A percentile compares a stretch with the other conserved stretches of the same genome.
Evolutionary conservation across 2,113 vertebrate species (phyloP).

Genomic region (Haemorhous mexicanus): DNA sequence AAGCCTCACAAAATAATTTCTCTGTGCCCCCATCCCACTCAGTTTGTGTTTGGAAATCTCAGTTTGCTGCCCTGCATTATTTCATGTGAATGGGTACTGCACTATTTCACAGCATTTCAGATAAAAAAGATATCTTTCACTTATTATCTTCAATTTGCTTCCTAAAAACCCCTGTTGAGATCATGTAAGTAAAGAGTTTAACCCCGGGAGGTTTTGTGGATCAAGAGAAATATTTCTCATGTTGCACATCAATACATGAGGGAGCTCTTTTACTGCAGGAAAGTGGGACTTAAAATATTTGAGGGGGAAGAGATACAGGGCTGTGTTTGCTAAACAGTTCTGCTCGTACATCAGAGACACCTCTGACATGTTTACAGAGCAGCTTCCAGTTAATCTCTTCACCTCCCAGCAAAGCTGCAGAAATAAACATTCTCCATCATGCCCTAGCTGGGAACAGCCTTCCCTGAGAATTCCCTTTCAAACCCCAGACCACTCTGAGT

Average conservation of each 20-base stretch:
- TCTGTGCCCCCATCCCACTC: not conserved
- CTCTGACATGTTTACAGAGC: conserved; percentile 34
- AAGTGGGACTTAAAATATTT: not conserved
- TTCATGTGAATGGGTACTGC: fast-evolving
- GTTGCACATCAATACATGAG: not conserved
- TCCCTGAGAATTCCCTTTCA: not conserved
- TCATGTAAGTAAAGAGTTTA: not conserved
- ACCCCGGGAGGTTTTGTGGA: not conserved
- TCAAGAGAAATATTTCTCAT: not conserved
- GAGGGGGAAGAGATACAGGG: not conserved
- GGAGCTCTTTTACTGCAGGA: not conserved
- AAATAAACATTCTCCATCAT: conserved; percentile 13
- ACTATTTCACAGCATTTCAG: not conserved
- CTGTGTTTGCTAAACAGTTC: not conserved
- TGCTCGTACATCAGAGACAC: not conserved
- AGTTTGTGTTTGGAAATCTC: not conserved
- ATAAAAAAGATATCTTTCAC: not conserved
- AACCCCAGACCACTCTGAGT: fast-evolving
- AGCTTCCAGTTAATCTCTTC: conserved; percentile 22
- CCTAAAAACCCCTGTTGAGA: not conserved
- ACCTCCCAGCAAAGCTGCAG: not conserved
- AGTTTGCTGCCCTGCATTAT: fast-evolving
- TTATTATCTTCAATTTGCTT: not conserved
- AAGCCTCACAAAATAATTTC: not conserved
- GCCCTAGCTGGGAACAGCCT: not conserved